These are phyloP conservation scores for Xestia ashworthii DNA, from an alignment of 2,888 invertebrate genomes.

Conservation along the genomic window DNA sequence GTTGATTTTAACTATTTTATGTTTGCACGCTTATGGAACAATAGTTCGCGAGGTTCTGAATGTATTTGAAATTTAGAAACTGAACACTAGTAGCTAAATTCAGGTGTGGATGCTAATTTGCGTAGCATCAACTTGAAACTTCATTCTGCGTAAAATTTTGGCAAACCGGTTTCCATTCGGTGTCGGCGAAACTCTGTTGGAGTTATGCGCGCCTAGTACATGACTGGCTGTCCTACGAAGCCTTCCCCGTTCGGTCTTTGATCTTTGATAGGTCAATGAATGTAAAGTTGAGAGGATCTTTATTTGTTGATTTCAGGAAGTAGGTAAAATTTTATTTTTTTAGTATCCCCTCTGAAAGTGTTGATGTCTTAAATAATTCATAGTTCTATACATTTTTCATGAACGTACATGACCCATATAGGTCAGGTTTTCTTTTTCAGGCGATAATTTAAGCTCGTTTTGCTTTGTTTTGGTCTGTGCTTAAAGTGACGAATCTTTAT, in stretches of 20 bases:
- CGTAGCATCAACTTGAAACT: constrained; percentile 31
- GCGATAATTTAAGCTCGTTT: not conserved
- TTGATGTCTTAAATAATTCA: not conserved
- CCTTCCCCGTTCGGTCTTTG: constrained; percentile 40
- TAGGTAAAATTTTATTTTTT: not conserved
- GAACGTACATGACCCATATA: constrained; percentile 9
- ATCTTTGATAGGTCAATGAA: constrained; percentile 43
- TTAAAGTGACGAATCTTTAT: not conserved
- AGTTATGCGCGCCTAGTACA: constrained; percentile 54
- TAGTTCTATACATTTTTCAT: not conserved
- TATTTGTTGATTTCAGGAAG: constrained; percentile 10
- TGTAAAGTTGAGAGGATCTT: not conserved
- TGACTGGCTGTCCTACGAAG: constrained; percentile 38
- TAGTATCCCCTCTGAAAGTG: not conserved
- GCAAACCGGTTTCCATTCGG: constrained; percentile 48
- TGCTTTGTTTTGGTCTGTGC: not conserved
- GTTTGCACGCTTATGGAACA: constrained; percentile 74
- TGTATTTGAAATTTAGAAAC: constrained; percentile 63
- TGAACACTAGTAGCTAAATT: constrained; percentile 58
- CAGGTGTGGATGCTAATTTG: constrained; percentile 47
- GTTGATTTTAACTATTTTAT: constrained; percentile 86
- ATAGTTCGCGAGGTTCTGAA: constrained; percentile 63
- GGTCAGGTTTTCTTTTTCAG: not conserved
- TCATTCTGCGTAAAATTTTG: constrained; percentile 39
- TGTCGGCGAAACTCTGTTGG: constrained; percentile 34